Evolutionary conservation across 2,888 invertebrate species (phyloP).

Genomic region (Orthosia gothica): DNA sequence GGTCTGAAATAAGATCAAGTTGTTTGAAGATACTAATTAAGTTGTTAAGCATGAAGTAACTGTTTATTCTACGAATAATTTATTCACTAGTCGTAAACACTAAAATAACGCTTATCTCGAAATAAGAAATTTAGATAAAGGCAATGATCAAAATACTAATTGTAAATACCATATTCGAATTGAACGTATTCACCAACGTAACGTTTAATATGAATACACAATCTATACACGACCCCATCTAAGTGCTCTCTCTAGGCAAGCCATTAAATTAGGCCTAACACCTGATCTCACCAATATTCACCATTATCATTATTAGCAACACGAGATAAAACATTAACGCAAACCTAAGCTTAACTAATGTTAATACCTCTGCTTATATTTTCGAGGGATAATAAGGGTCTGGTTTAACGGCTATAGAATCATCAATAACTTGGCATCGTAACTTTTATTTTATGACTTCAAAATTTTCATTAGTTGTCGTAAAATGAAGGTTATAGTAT

Average conservation of each 20-base stretch:
- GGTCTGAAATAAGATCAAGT: not conserved
- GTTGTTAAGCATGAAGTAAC: not conserved
- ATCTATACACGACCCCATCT: not conserved
- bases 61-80: not conserved
- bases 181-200: not conserved
- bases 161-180: not conserved
- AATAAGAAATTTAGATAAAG: not conserved
- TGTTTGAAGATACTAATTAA: not conserved
- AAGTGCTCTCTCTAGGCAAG: slow-evolving; percentile 2
- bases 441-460: slow-evolving; percentile 58
- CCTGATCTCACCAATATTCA: slow-evolving; percentile 26
- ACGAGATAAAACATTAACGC: slow-evolving; percentile 58
- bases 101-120: not conserved
- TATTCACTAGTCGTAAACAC: no score
- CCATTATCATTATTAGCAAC: slow-evolving; percentile 42
- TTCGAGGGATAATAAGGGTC: slow-evolving; percentile 65
- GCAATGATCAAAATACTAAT: not conserved
- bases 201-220: not conserved
- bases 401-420: slow-evolving; percentile 55
- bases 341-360: slow-evolving; percentile 47
- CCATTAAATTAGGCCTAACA: slow-evolving; percentile 21
- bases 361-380: slow-evolving; percentile 61
- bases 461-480: slow-evolving; percentile 60
- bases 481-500: slow-evolving; percentile 59
- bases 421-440: slow-evolving; percentile 60